phyloP scores from a whole-genome alignment of 30 jellyfish, hydroid and myxozoan species.

The Catostylus mosaicus region DNA sequence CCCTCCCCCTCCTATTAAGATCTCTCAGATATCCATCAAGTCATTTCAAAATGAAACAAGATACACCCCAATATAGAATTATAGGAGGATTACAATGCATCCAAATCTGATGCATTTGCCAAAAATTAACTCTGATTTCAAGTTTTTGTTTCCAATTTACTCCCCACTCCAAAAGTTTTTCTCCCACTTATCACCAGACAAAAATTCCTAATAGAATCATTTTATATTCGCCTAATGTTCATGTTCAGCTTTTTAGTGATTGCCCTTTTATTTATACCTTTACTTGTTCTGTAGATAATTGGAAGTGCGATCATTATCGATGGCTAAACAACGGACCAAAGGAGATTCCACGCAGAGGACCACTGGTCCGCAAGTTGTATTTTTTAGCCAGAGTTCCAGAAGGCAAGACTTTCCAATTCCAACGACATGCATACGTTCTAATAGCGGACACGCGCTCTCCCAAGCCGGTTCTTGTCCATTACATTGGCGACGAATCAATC shows the following conservation, averaged over 20 bases:
- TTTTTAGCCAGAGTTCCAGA: slow-evolving; percentile 85
- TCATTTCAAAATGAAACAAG: no score
- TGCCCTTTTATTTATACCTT: neutral
- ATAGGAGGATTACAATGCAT: no score
- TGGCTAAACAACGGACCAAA: slow-evolving; percentile 97
- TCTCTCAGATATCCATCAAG: no score
- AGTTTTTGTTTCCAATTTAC: no score
- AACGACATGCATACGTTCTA: slow-evolving; percentile 83
- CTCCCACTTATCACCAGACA: no score
- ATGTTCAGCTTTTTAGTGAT: neutral
- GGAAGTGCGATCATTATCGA: slow-evolving; percentile 94
- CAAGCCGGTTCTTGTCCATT: slow-evolving; percentile 85
- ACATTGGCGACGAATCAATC: slow-evolving; percentile 84
- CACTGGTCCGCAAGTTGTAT: slow-evolving; percentile 86
- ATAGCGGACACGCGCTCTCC: slow-evolving; percentile 92
- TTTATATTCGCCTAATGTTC: no score
- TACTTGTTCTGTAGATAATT: slow-evolving; percentile 61
- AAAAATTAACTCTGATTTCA: no score
- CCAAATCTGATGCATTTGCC: no score
- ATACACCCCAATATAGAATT: no score
- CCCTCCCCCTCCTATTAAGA: no score
- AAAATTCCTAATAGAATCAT: no score
- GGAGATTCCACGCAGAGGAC: slow-evolving; percentile 92
- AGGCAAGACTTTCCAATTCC: slow-evolving; percentile 91
- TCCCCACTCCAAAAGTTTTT: no score